These are phyloP conservation scores for Odontothrips loti DNA, from an alignment of 2,888 invertebrate species.

Conservation along the genomic window DNA sequence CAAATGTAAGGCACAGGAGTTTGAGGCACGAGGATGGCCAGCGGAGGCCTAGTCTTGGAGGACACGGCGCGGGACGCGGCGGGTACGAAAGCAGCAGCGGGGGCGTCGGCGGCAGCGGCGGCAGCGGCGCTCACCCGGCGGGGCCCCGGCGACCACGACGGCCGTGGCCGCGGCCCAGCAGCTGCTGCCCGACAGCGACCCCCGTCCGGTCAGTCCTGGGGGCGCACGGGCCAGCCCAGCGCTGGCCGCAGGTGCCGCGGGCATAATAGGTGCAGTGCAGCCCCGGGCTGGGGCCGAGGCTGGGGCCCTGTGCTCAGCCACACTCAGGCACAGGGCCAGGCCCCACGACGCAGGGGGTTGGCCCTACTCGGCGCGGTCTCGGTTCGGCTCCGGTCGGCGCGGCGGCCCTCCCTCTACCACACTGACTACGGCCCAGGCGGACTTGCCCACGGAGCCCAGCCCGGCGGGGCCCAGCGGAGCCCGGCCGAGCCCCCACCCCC, in stretches of 20 bases:
- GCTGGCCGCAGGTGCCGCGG: neutral
- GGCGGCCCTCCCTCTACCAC: neutral
- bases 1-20: neutral
- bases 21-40: neutral
- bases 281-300: neutral
- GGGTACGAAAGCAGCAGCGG: constrained; percentile 31
- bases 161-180: constrained; percentile 5
- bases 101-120: constrained; percentile 27
- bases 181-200: neutral
- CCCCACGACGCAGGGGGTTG: neutral
- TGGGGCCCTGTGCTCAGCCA: too few relatives aligned
- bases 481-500: constrained; percentile 42
- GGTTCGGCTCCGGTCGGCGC: neutral
- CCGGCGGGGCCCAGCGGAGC: constrained; percentile 41
- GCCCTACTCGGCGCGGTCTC: neutral
- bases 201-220: neutral
- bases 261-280: neutral
- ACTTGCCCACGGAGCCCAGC: constrained; percentile 39
- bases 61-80: constrained; percentile 23
- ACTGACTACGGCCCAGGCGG: constrained; percentile 40
- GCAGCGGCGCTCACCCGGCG: constrained; percentile 8
- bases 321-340: neutral
- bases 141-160: neutral
- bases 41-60: neutral
- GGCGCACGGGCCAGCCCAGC: constrained; percentile 27